phyloP scores from a whole-genome alignment of 2,113 vertebrate genomes.

The Micronycteris hirsuta region DNA sequence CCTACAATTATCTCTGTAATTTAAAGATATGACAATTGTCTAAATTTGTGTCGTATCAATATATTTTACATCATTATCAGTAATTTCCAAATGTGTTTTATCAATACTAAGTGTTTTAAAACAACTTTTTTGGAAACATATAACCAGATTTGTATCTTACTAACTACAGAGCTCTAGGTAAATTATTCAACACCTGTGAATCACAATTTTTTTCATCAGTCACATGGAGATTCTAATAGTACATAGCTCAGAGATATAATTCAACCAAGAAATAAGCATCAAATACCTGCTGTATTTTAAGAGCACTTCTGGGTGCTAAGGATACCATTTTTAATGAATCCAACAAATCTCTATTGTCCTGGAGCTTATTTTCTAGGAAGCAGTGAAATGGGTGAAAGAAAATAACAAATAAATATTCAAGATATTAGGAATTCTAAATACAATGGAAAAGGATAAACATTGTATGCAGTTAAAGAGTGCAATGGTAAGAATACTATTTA shows the following conservation, averaged over 20 bases:
- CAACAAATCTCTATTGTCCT: neutral
- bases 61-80: neutral
- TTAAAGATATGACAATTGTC: neutral
- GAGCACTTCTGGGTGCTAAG: neutral
- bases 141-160: neutral
- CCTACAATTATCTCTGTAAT: neutral
- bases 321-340: neutral
- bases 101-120: neutral
- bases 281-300: neutral
- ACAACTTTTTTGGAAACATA: neutral
- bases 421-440: neutral
- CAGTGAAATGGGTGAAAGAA: neutral
- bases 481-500: neutral
- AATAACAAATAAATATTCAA: neutral
- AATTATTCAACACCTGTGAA: neutral
- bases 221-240: neutral
- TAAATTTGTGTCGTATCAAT: neutral
- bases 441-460: neutral
- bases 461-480: neutral
- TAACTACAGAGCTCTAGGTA: neutral
- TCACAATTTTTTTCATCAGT: neutral
- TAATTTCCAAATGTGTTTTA: neutral
- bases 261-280: neutral
- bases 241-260: neutral
- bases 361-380: neutral